These are phyloP conservation scores for Trachymyrmex cornetzi DNA, from an alignment of 1,140 invertebrate genomes.

Conservation along the genomic window DNA sequence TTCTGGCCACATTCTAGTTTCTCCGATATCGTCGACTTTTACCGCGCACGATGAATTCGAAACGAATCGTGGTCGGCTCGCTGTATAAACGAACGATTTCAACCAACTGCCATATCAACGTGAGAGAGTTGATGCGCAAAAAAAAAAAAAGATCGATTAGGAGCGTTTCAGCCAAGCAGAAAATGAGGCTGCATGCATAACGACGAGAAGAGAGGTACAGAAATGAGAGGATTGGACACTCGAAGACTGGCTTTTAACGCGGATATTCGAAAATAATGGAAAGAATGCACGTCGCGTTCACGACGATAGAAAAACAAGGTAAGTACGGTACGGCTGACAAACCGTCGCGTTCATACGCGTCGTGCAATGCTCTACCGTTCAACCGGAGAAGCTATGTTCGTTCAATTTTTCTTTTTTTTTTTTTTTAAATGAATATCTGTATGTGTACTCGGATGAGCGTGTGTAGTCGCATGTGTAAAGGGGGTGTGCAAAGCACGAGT, in stretches of 20 bases:
- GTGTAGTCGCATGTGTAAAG: conserved; percentile 7
- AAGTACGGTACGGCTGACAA: conserved; percentile 76
- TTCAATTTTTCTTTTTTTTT: conserved; percentile 53
- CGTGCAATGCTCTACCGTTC: conserved; percentile 74
- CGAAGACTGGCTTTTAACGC: conserved; percentile 55
- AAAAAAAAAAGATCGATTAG: conserved; percentile 59
- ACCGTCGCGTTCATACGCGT: conserved; percentile 70
- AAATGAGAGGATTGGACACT: conserved; percentile 5
- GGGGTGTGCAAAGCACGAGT: conserved; percentile 57
- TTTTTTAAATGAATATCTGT: conserved; percentile 69
- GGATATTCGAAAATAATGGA: conserved; percentile 72
- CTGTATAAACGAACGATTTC: conserved; percentile 58
- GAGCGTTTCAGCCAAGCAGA: conserved; percentile 42
- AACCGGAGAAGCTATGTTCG: conserved; percentile 71
- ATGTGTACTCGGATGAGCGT: conserved; percentile 25
- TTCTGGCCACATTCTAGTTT: conserved; percentile 50
- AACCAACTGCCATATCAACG: conserved; percentile 47
- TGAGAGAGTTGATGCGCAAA: conserved; percentile 39
- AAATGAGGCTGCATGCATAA: conserved; percentile 63
- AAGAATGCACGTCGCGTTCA: conserved; percentile 49
- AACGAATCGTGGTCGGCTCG: conserved; percentile 52
- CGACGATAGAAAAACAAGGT: conserved; percentile 75
- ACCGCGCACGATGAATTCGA: conserved; percentile 34
- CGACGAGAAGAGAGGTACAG: conserved; percentile 13
- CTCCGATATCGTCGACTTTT: conserved; percentile 33